Evolutionary conservation across 2,113 vertebrate genomes (phyloP).

Genomic region (Fregata magnificens): DNA sequence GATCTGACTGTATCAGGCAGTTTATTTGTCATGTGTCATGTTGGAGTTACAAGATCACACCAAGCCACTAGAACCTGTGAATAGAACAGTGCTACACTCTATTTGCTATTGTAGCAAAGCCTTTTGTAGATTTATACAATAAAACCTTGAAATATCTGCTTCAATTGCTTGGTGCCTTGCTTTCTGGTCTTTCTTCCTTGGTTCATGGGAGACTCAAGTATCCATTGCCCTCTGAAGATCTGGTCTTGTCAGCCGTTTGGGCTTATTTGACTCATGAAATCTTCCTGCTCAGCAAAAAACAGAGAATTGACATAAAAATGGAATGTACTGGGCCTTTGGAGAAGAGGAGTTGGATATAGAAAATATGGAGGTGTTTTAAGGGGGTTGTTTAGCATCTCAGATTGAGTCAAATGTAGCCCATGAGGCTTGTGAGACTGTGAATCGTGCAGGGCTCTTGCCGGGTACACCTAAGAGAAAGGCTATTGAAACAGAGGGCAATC

Average conservation of each 20-base stretch:
- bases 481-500: not conserved
- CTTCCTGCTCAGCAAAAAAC: not conserved
- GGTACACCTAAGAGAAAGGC: not conserved
- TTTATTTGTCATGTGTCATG: constrained; percentile 46
- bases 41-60: constrained; percentile 47
- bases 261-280: not conserved
- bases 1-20: not conserved
- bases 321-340: not conserved
- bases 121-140: constrained; percentile 73
- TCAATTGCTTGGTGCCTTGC: not conserved
- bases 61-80: constrained; percentile 37
- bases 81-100: not conserved
- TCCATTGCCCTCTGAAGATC: not conserved
- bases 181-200: not conserved
- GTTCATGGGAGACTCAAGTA: not conserved
- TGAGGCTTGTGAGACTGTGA: not conserved
- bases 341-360: not conserved
- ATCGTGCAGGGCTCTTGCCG: not conserved
- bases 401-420: not conserved
- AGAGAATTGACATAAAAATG: not conserved
- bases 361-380: not conserved
- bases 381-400: not conserved
- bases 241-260: not conserved
- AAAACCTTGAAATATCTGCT: constrained; percentile 51
- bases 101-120: constrained; percentile 57